Evolutionary conservation across 2,888 invertebrate genomes (phyloP).

Genomic region (Odontocolon sp.): DNA sequence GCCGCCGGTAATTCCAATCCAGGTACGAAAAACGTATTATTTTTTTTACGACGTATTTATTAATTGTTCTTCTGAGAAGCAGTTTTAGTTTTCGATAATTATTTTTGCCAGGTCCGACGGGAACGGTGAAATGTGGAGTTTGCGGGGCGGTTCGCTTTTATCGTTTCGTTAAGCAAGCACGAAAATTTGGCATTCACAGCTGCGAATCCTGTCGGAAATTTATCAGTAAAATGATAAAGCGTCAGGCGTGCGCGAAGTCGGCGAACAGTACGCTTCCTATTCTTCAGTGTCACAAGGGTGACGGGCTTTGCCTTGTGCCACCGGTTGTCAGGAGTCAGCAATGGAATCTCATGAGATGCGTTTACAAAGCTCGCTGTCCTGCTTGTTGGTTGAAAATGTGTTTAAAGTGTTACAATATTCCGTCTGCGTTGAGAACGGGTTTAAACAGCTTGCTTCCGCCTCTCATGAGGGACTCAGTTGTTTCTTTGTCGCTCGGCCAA

Average conservation of each 20-base stretch:
- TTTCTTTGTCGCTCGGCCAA: constrained; percentile 68
- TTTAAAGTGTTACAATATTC: constrained; percentile 89
- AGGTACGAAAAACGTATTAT: constrained; percentile 65
- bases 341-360: constrained; percentile 86
- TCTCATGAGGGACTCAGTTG: constrained; percentile 82
- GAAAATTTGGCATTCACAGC: constrained; percentile 92
- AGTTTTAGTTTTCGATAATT: neutral
- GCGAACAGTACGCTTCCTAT: constrained; percentile 82
- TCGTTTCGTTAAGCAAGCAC: constrained; percentile 89
- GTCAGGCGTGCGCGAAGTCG: constrained; percentile 84
- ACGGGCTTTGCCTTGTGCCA: constrained; percentile 88
- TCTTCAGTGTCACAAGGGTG: constrained; percentile 87
- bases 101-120: constrained; percentile 82
- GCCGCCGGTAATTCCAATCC: constrained; percentile 70
- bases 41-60: neutral
- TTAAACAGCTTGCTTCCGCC: constrained; percentile 87
- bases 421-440: constrained; percentile 86
- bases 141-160: constrained; percentile 90
- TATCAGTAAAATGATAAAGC: constrained; percentile 90
- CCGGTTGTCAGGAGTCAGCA: constrained; percentile 87
- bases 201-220: constrained; percentile 94
- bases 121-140: constrained; percentile 89
- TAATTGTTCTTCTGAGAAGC: neutral
- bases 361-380: constrained; percentile 89
- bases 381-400: constrained; percentile 95